Conservation (phyloP, 1,140 invertebrate genomes). For the Agrypnia vestita region DNA sequence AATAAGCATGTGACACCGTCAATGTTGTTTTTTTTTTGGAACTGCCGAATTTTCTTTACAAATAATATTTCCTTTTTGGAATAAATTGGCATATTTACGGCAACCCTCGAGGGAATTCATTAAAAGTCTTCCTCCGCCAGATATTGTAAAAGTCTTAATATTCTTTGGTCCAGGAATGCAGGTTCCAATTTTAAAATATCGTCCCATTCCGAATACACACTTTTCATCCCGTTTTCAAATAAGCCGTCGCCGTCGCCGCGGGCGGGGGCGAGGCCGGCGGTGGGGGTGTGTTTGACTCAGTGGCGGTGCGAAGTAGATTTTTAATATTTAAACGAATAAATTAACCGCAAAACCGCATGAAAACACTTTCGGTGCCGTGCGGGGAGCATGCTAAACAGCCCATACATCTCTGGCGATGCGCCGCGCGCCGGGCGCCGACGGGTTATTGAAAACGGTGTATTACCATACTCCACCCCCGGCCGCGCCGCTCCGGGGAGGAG, state of each 20-base stretch:
- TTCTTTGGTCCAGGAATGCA: slow-evolving; percentile 17
- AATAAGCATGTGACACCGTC: too few species aligned
- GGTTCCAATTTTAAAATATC: slow-evolving; percentile 44
- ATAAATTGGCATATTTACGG: too few species aligned
- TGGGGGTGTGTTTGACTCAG: slow-evolving; percentile 28
- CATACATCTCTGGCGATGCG: slow-evolving; percentile 28
- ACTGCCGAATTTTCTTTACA: too few species aligned
- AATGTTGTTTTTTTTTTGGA: too few species aligned
- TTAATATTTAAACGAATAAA: slow-evolving; percentile 54
- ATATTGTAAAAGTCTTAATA: neutral
- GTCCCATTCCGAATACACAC: slow-evolving; percentile 29
- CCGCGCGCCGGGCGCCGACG: slow-evolving; percentile 16
- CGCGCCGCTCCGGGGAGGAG: too few species aligned
- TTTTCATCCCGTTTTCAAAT: slow-evolving; percentile 39
- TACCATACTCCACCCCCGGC: neutral
- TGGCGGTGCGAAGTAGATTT: slow-evolving; percentile 47
- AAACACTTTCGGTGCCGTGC: slow-evolving; percentile 45
- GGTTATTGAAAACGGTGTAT: slow-evolving; percentile 44
- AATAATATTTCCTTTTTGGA: too few species aligned
- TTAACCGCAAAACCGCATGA: slow-evolving; percentile 44
- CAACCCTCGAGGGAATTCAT: too few species aligned
- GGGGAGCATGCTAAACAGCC: slow-evolving; percentile 45
- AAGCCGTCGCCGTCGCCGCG: neutral
- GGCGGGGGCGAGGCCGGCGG: neutral
- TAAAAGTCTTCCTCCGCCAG: too few species aligned